phyloP scores from a whole-genome alignment of 1,140 invertebrate species.

The Drosophila arawakana region DNA sequence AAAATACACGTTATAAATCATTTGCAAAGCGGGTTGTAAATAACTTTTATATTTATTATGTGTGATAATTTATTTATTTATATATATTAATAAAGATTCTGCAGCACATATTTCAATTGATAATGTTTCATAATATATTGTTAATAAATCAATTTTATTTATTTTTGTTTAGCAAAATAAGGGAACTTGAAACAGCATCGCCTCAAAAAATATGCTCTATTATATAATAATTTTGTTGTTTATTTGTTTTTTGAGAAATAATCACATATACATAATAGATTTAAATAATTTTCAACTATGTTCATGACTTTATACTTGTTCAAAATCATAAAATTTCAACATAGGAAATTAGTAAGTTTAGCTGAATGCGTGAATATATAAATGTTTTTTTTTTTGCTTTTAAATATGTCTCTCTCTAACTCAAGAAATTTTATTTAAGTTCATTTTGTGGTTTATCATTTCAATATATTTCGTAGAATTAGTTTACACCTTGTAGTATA shows the following conservation, averaged over 20 bases:
- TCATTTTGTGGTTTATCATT: slow-evolving; percentile 7
- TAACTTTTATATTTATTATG: slow-evolving; percentile 55
- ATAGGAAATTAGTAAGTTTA: slow-evolving; percentile 6
- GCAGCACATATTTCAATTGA: slow-evolving; percentile 50
- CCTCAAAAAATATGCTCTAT: slow-evolving; percentile 9
- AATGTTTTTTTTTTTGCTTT: slow-evolving; percentile 9
- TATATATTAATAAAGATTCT: slow-evolving; percentile 70
- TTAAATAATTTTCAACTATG: slow-evolving; percentile 8
- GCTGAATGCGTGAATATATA: slow-evolving; percentile 16
- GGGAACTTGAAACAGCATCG: not conserved
- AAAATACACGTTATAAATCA: slow-evolving; percentile 45
- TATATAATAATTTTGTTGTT: not conserved
- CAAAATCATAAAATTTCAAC: slow-evolving; percentile 10
- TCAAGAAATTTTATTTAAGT: slow-evolving; percentile 35
- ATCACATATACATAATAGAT: slow-evolving; percentile 2
- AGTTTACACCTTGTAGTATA: slow-evolving; percentile 18
- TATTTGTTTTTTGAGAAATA: not conserved
- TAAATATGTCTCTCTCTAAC: slow-evolving; percentile 14
- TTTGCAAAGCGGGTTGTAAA: slow-evolving; percentile 51
- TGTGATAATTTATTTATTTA: slow-evolving; percentile 59
- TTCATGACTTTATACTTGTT: slow-evolving; percentile 13
- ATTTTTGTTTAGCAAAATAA: slow-evolving; percentile 50
- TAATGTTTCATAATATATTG: slow-evolving; percentile 7
- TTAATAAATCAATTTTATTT: not conserved
- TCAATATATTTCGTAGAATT: slow-evolving; percentile 33